Evolutionary conservation across 2,888 invertebrate genomes (phyloP).

Genomic region (Coelinius sp.): DNA sequence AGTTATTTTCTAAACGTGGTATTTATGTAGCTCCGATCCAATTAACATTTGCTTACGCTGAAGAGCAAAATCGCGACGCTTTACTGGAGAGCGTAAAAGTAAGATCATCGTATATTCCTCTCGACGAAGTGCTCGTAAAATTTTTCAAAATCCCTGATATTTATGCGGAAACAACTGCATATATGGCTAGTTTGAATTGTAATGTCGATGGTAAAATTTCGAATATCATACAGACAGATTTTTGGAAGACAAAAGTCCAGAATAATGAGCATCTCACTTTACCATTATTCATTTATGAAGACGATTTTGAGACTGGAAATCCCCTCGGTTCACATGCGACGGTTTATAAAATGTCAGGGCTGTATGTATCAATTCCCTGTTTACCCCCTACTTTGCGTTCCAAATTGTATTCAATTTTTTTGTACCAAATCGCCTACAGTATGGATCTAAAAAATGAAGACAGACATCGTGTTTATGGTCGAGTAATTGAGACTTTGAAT

Average conservation of each 20-base stretch:
- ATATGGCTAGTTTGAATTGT: neutral
- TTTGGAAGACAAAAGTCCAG: slow-evolving; percentile 1
- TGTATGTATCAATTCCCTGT: slow-evolving; percentile 38
- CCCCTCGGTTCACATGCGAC: slow-evolving; percentile 33
- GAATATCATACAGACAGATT: slow-evolving; percentile 21
- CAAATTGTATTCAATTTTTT: slow-evolving; percentile 33
- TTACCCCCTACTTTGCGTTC: slow-evolving; percentile 37
- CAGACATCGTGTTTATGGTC: neutral
- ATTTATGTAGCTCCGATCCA: neutral
- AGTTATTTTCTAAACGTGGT: neutral
- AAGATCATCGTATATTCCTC: neutral
- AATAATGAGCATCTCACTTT: neutral
- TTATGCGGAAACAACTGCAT: neutral
- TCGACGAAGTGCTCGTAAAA: neutral
- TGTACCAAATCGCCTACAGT: slow-evolving; percentile 30
- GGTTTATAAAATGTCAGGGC: slow-evolving; percentile 38
- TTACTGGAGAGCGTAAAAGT: neutral
- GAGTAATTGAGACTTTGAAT: slow-evolving; percentile 32
- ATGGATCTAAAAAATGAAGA: neutral
- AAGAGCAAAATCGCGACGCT: neutral
- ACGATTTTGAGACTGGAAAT: slow-evolving; percentile 29
- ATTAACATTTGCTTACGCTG: neutral
- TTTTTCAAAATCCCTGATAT: slow-evolving; percentile 14
- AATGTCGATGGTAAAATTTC: neutral
- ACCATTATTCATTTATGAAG: slow-evolving; percentile 3